Base-by-base conservation (phyloP, 2,113 vertebrate species). In the Pimephales promelas region DNA sequence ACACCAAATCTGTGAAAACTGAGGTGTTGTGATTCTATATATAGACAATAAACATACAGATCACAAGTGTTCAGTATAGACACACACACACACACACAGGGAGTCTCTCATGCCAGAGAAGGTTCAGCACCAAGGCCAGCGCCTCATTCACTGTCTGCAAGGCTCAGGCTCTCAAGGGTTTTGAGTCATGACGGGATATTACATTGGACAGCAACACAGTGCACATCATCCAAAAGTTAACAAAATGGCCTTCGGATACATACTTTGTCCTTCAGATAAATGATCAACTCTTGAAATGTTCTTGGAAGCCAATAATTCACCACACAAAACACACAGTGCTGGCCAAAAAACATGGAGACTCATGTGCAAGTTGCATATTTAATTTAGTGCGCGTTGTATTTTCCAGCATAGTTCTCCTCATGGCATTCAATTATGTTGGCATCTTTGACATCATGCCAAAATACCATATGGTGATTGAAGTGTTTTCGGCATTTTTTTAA, bases 51-150 rank as follows among this genome's bases (percentile, higher is more conserved):
- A 77, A 77, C 28, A 34, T 13, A n/a, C 54, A 61, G 20, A 61
- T 47, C 43, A 66, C 40, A 31, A 68, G 24, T 20, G 24, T 64
- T 79, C 40, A 52, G 61, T 22, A 36, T 6, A 13, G 28, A 52
- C 18, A 16, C 13, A 73, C 5, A 40, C 16, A 79, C 36, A 54
- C 45, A n/a, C 45, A 20, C 26, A 18, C 57, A 9, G 57, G 52
- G 20, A 36, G 10, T 40, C 28, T 40, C 22, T 75, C 73, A n/a
- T 5, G 9, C 4, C 26, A 5, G 18, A 16, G 22, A 43, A 5
- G 54, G 24, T 83, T 82, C 84, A 87, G 83, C 66, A 87, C 86
- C 86, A 85, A 8, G 83, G 86, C 78, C 57, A 87, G 83, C 68
- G n/a, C 57, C 40, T 20, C 49, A 10, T 66, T 74, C 16, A 31